Base-by-base conservation (phyloP, 2,797 vertebrate genomes). In the Fundulus diaphanus region DNA sequence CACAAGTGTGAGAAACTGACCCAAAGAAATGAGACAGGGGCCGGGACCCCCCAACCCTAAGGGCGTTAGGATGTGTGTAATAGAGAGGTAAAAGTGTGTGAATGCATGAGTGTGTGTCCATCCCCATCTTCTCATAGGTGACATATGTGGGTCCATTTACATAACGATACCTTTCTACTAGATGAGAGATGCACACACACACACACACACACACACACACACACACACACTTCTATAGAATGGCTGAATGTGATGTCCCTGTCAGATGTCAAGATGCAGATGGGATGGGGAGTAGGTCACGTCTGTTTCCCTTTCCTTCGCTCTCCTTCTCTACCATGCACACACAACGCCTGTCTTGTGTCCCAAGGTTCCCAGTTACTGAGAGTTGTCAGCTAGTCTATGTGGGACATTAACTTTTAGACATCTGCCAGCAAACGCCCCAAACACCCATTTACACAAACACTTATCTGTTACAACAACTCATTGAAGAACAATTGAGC, bases 201-300 rank as follows among this genome's bases (percentile, higher is more conserved):
- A 49, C 57, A 73, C 81, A 76, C 85, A 66, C 61, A 48, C 63
- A 73, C 81, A 74, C 76, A 76, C 87, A 68, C 61, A 49, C 57
- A 73, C 81, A 76, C 85, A 66, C 61, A 48, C 63, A 73, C 81
- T 82, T 61, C 75, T 87, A 77, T 18, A 73, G 72, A 79, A 66
- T 79, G 78, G 84, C 87, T 84, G 82, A 86, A 88, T 91, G 89
- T 88, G 90, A 89, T 86, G 90, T 85, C 74, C 83, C 93, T 94
- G 93, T 95, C 93, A 94, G 92, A 91, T 92, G 92, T 94, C 93
- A 93, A 88, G 92, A 92, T 92, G 91, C 83, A 93, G 91, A 91
- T 90, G 91, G 90, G 90, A 88, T 81, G 81, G 84, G 86, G 88
- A 86, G 88, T 85, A 87, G 90, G 91, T 90, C 88, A 88, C 63